These are phyloP conservation scores for Eulacestoma nigropectus DNA, from an alignment of 2,113 vertebrate genomes.

Conservation along the genomic window DNA sequence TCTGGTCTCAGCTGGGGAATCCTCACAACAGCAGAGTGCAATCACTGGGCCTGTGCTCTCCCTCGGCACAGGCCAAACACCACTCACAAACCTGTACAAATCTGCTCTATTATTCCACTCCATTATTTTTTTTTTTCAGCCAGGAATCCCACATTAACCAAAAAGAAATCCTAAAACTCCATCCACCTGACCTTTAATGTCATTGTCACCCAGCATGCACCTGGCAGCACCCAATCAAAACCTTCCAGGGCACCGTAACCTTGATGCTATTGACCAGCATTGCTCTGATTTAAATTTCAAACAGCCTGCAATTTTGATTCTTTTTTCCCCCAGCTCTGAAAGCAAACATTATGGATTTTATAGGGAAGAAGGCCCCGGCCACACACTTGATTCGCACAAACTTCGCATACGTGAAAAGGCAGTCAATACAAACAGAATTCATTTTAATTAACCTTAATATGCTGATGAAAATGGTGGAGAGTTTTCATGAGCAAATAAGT, in stretches of 20 bases:
- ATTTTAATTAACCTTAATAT: constrained; percentile 81
- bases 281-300: constrained; percentile 79
- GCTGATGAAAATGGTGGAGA: constrained; percentile 67
- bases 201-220: constrained; percentile 13
- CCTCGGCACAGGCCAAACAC: not conserved
- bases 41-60: not conserved
- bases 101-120: not conserved
- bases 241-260: constrained; percentile 39
- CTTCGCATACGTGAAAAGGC: constrained; percentile 73
- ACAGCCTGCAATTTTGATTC: constrained; percentile 70
- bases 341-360: constrained; percentile 79
- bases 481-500: constrained; percentile 62
- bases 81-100: not conserved
- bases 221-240: constrained; percentile 28
- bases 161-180: not conserved
- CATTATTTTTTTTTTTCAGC: not conserved
- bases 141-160: not conserved
- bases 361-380: constrained; percentile 61
- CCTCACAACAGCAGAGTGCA: not conserved
- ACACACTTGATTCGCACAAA: constrained; percentile 69
- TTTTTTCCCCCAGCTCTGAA: constrained; percentile 61
- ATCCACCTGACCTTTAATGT: constrained; percentile 14
- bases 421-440: constrained; percentile 79
- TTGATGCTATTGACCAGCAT: constrained; percentile 70
- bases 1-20: not conserved